A percentile compares a stretch with the other conserved stretches of the same genome.
phyloP scores from a whole-genome alignment of 1,140 invertebrate genomes.

The Drosophila sp. region DNA sequence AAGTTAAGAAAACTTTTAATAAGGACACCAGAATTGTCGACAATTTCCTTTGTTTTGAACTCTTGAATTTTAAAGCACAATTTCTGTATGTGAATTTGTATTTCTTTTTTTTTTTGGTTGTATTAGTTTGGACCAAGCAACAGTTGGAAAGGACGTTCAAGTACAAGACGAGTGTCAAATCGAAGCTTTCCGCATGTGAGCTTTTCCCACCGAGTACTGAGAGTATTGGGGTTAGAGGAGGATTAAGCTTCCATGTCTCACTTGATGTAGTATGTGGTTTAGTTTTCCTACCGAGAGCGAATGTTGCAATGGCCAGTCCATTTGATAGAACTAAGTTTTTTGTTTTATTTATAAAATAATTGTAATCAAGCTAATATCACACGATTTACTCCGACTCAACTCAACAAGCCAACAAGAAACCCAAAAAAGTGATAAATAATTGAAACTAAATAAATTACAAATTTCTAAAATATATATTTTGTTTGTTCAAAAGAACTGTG shows the following conservation, averaged over 20 bases:
- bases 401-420: not conserved
- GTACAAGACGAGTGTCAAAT: constrained; percentile 37
- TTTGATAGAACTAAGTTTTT: constrained; percentile 26
- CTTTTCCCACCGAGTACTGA: constrained; percentile 26
- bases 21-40: not conserved
- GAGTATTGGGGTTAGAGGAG: constrained; percentile 26
- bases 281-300: constrained; percentile 41
- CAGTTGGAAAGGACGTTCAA: constrained; percentile 32
- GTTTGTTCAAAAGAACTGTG: not conserved
- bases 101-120: too few species aligned
- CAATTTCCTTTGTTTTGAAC: not conserved
- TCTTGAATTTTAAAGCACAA: not conserved
- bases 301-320: constrained; percentile 24
- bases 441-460: not conserved
- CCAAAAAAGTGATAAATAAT: not conserved
- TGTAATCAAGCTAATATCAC: not conserved
- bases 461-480: constrained; percentile 1
- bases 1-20: too few species aligned
- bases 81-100: too few species aligned
- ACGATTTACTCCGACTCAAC: not conserved
- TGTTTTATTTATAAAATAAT: constrained; percentile 32
- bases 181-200: constrained; percentile 46
- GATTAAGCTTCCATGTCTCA: constrained; percentile 35
- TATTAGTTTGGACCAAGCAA: constrained; percentile 21
- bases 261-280: constrained; percentile 15